Percentiles rank a stretch among this genome's conserved stretches.
phyloP scores from a whole-genome alignment of 2,113 vertebrate genomes.

The Myotis davidii region DNA sequence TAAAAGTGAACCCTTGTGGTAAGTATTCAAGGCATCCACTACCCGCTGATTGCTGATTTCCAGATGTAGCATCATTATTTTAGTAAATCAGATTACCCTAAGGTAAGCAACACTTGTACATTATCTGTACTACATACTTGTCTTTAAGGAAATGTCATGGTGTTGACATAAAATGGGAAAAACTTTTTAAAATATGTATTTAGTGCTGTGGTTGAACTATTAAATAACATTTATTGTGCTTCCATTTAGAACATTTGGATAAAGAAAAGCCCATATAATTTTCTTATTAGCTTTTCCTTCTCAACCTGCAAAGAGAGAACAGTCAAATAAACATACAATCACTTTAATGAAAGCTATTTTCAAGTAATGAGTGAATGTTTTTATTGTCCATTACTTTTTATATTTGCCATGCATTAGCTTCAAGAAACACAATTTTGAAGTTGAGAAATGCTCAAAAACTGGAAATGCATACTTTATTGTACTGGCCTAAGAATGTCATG shows the following conservation, averaged over 20 bases:
- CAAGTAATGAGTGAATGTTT: slow-evolving; percentile 65
- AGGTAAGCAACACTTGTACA: slow-evolving; percentile 32
- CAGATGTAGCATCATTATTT: slow-evolving; percentile 33
- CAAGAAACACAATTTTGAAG: slow-evolving; percentile 81
- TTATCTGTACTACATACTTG: slow-evolving; percentile 40
- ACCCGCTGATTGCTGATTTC: neutral
- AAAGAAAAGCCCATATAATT: slow-evolving; percentile 76
- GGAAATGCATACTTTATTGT: slow-evolving; percentile 82
- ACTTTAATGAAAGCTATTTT: slow-evolving; percentile 75
- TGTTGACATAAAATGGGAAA: slow-evolving; percentile 70
- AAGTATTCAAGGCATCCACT: neutral
- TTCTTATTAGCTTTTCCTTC: slow-evolving; percentile 73
- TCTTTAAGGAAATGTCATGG: slow-evolving; percentile 62
- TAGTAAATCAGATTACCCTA: slow-evolving; percentile 46
- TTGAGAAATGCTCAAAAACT: slow-evolving; percentile 78
- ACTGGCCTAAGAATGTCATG: slow-evolving; percentile 77
- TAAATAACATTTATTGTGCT: slow-evolving; percentile 70
- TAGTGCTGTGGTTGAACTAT: slow-evolving; percentile 59
- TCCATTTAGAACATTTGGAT: slow-evolving; percentile 63
- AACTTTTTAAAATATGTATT: slow-evolving; percentile 62
- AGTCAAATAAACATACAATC: slow-evolving; percentile 74
- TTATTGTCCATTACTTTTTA: slow-evolving; percentile 66
- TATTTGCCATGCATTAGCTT: slow-evolving; percentile 67
- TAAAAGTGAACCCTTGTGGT: neutral
- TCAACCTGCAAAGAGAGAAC: slow-evolving; percentile 72